phyloP scores from a whole-genome alignment of 2,888 invertebrate genomes.

The Thalpophila matura region DNA sequence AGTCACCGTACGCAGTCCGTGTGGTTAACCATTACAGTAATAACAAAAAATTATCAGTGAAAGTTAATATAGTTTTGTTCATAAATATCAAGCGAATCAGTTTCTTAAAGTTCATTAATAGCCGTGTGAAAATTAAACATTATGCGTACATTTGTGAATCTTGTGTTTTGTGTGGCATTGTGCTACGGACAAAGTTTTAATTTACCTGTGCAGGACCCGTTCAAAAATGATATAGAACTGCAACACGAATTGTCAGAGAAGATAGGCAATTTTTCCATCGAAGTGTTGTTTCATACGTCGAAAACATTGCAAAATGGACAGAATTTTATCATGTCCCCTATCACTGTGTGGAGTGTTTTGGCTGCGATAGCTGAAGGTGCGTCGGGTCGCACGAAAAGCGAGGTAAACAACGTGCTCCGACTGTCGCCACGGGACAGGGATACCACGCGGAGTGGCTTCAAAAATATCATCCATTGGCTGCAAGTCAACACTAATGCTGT shows the following conservation, averaged over 20 bases:
- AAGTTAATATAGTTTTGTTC: conserved; percentile 13
- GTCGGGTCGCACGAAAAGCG: conserved; percentile 83
- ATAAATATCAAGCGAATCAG: neutral
- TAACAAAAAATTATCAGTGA: conserved; percentile 33
- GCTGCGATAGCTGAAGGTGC: conserved; percentile 92
- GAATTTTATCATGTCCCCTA: conserved; percentile 92
- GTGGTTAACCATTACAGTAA: neutral
- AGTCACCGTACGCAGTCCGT: neutral
- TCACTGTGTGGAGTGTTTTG: conserved; percentile 92
- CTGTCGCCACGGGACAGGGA: conserved; percentile 61
- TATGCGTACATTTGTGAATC: conserved; percentile 25
- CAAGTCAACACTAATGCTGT: conserved; percentile 79
- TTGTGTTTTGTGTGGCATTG: conserved; percentile 51
- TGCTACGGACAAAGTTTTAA: conserved; percentile 51
- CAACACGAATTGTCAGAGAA: conserved; percentile 77
- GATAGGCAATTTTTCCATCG: conserved; percentile 86
- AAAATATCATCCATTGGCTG: conserved; percentile 75
- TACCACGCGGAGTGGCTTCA: conserved; percentile 66
- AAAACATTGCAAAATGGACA: conserved; percentile 64
- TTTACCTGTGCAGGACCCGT: conserved; percentile 4
- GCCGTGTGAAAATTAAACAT: neutral
- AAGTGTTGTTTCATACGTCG: conserved; percentile 78
- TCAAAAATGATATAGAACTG: conserved; percentile 47
- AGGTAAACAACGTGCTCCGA: conserved; percentile 84
- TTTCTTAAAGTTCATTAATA: neutral